A percentile compares a stretch with the other conserved stretches of the same genome.
These are phyloP conservation scores for Cheumatopsyche charites DNA, from an alignment of 1,140 invertebrate species.

Conservation along the genomic window DNA sequence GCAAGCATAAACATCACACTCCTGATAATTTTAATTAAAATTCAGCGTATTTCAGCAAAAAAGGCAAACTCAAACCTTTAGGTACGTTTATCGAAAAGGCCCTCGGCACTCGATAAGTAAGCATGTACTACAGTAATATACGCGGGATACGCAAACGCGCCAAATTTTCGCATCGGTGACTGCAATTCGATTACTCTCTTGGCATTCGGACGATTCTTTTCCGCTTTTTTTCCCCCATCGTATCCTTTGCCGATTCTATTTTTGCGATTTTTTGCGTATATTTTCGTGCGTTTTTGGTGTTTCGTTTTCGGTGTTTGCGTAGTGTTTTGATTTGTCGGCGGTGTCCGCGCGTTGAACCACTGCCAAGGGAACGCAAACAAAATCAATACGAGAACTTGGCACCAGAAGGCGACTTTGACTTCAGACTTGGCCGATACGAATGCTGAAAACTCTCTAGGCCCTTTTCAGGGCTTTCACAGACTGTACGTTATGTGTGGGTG, in stretches of 20 bases:
- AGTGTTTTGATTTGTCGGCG: slow-evolving; percentile 16
- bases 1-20: too few species aligned
- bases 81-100: too few species aligned
- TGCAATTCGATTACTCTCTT: neutral
- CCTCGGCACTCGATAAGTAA: too few species aligned
- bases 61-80: too few species aligned
- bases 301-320: neutral
- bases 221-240: too few species aligned
- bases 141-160: neutral
- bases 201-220: too few species aligned
- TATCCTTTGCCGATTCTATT: neutral
- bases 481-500: too few species aligned
- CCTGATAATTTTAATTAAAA: too few species aligned
- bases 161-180: slow-evolving; percentile 1
- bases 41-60: too few species aligned
- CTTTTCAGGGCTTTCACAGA: too few species aligned
- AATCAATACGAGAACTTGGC: slow-evolving; percentile 35
- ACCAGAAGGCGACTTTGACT: slow-evolving; percentile 1
- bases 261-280: neutral
- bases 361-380: slow-evolving; percentile 18
- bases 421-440: slow-evolving; percentile 19
- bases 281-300: slow-evolving; percentile 4
- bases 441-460: neutral
- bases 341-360: slow-evolving; percentile 5
- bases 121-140: too few species aligned